These are phyloP conservation scores for Agelastica alni DNA, from an alignment of 2,888 invertebrate species.

Conservation along the genomic window DNA sequence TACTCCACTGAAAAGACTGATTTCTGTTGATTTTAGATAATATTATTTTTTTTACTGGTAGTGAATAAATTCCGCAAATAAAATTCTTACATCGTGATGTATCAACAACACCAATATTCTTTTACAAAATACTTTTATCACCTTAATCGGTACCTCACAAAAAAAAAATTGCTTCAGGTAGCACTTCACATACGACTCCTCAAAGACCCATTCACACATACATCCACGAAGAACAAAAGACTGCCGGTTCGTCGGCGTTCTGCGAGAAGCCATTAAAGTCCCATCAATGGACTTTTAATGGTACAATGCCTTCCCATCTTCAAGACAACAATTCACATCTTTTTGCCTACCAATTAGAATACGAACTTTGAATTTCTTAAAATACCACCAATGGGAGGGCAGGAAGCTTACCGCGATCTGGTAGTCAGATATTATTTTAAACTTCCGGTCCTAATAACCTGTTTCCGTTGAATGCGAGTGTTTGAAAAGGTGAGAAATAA, in stretches of 20 bases:
- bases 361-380: constrained; percentile 1
- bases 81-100: too few species aligned
- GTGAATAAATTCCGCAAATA: too few species aligned
- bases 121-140: background rate
- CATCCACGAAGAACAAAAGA: constrained; percentile 5
- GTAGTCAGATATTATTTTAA: constrained; percentile 8
- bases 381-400: constrained; percentile 12
- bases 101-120: too few species aligned
- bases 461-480: constrained; percentile 6
- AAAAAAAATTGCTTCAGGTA: background rate
- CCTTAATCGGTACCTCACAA: background rate
- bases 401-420: constrained; percentile 13
- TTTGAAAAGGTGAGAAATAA: constrained; percentile 6
- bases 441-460: constrained; percentile 19
- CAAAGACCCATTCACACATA: constrained; percentile 16
- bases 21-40: too few species aligned
- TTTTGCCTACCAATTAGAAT: constrained; percentile 19
- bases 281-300: constrained; percentile 11
- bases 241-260: background rate
- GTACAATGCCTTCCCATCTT: constrained; percentile 14
- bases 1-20: too few species aligned
- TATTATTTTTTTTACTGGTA: too few species aligned
- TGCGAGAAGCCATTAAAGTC: constrained; percentile 12
- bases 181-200: background rate
- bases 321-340: constrained; percentile 3